These are phyloP conservation scores for Harpagifer antarcticus DNA, from an alignment of 2,797 vertebrate species.

Conservation along the genomic window DNA sequence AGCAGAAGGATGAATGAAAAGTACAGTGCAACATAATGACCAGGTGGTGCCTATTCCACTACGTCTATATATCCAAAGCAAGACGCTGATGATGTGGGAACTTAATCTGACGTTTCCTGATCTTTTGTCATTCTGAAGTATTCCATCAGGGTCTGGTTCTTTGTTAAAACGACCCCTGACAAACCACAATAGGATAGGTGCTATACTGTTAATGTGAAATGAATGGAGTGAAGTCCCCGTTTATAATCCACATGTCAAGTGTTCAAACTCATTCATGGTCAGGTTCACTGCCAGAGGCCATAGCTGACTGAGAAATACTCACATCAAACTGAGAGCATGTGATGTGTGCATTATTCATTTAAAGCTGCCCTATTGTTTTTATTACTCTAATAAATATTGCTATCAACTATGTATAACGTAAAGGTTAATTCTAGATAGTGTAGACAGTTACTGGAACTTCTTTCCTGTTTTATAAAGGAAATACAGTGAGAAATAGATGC, in stretches of 20 bases:
- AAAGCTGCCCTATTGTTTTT: too few relatives aligned
- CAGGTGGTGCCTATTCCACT: conserved; percentile 1
- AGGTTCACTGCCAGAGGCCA: conserved; percentile 59
- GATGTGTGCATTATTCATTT: too few relatives aligned
- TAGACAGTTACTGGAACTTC: neutral
- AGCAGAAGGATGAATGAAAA: conserved; percentile 11
- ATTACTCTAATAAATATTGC: too few relatives aligned
- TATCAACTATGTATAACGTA: too few relatives aligned
- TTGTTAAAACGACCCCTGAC: conserved; percentile 48
- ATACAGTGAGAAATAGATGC: too few relatives aligned
- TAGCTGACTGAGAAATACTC: conserved; percentile 36
- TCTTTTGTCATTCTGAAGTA: conserved; percentile 24
- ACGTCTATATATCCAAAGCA: neutral
- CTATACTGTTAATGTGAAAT: conserved; percentile 36
- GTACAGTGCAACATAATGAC: neutral
- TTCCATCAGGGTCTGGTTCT: conserved; percentile 40
- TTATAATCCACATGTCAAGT: conserved; percentile 52
- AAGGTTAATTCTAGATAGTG: neutral
- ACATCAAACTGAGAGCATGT: conserved; percentile 4
- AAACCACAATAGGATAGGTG: conserved; percentile 51
- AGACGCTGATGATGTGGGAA: conserved; percentile 16
- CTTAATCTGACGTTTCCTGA: conserved; percentile 29
- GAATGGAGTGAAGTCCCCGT: conserved; percentile 44
- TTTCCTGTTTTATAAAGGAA: neutral
- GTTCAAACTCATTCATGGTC: conserved; percentile 51